A percentile compares a stretch with the other conserved stretches of the same genome.
Conservation (phyloP, 1,140 invertebrate genomes). For the Drosophila pachea region DNA sequence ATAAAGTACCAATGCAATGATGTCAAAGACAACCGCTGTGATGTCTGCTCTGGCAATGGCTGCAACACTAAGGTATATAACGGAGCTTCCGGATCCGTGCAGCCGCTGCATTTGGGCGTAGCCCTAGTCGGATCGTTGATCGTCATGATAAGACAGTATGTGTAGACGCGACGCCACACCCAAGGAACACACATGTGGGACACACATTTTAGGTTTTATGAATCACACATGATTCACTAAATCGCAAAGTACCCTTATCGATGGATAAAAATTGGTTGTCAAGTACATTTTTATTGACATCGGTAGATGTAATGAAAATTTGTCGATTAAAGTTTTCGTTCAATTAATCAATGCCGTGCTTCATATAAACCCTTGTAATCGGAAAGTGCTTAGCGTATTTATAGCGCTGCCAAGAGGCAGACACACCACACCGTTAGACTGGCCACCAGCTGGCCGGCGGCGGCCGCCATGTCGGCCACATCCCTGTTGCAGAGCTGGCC, state of each 20-base stretch:
- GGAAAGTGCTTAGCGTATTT: no score
- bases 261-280: no score
- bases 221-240: no score
- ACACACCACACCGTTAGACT: constrained; percentile 13
- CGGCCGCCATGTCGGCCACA: not conserved
- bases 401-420: not conserved
- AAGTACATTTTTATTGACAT: no score
- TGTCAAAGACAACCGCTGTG: constrained; percentile 7
- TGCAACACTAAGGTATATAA: constrained; percentile 19
- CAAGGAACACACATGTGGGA: no score
- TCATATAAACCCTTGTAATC: no score
- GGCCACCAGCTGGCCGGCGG: not conserved
- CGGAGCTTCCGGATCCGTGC: not conserved
- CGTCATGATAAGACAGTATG: not conserved
- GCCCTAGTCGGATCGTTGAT: constrained; percentile 13
- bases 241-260: no score
- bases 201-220: no score
- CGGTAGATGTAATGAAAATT: no score
- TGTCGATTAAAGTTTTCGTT: no score
- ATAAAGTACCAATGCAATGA: constrained; percentile 27
- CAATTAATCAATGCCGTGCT: no score
- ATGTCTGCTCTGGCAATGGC: not conserved
- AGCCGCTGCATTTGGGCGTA: constrained; percentile 13
- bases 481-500: constrained; percentile 49
- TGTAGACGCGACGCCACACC: not conserved